These are phyloP conservation scores for Tridacna gigas DNA, from an alignment of 2,888 invertebrate genomes.

Conservation along the genomic window DNA sequence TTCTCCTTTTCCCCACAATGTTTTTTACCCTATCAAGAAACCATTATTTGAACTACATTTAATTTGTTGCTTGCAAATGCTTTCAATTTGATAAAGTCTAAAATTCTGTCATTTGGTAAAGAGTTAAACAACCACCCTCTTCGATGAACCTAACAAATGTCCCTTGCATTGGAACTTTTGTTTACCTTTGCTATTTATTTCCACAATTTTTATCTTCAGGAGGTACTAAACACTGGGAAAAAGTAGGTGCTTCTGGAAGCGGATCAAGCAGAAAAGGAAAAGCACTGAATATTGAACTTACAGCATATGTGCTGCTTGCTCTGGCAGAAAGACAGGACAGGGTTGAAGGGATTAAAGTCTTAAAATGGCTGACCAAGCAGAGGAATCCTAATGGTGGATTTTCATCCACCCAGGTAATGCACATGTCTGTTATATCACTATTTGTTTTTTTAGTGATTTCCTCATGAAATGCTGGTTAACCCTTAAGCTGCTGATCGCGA, in stretches of 20 bases:
- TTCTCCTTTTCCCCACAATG: too few relatives aligned
- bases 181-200: not conserved
- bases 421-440: too few relatives aligned
- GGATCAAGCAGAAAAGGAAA: constrained; percentile 52
- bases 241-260: constrained; percentile 6
- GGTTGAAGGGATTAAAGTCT: constrained; percentile 73
- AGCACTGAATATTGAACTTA: constrained; percentile 80
- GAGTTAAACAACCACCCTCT: too few relatives aligned
- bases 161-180: not conserved
- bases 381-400: constrained; percentile 83
- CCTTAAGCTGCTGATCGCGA: too few relatives aligned
- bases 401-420: constrained; percentile 83
- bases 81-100: too few relatives aligned
- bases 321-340: constrained; percentile 65
- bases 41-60: too few relatives aligned
- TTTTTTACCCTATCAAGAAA: too few relatives aligned
- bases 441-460: too few relatives aligned
- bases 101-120: too few relatives aligned
- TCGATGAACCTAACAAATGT: too few relatives aligned
- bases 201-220: constrained; percentile 19
- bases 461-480: too few relatives aligned
- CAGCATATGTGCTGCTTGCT: constrained; percentile 82
- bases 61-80: too few relatives aligned
- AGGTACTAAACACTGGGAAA: constrained; percentile 76
- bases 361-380: constrained; percentile 82